Evolutionary conservation across 2,113 vertebrate species (phyloP).

Genomic region (Heptranchias perlo): DNA sequence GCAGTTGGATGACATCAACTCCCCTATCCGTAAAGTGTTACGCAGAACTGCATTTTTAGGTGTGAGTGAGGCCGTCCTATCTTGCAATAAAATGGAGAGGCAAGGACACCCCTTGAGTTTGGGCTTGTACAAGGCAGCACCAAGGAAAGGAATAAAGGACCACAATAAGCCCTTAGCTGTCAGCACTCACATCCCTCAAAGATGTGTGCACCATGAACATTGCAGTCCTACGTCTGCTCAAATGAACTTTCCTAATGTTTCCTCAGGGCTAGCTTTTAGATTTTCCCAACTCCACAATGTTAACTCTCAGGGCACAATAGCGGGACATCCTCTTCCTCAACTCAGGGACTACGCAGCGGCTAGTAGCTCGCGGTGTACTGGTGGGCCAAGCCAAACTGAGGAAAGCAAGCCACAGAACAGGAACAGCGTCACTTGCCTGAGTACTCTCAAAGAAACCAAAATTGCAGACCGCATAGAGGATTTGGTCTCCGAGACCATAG

Average conservation of each 20-base stretch:
- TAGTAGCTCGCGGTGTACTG: conserved; percentile 37
- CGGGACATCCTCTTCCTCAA: conserved; percentile 47
- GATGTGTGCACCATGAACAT: not conserved
- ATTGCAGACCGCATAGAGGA: conserved; percentile 37
- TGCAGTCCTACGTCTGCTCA: conserved; percentile 45
- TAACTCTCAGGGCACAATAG: conserved; percentile 55
- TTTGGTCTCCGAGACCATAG: conserved; percentile 55
- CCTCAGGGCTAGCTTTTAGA: conserved; percentile 55
- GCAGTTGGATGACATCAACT: not conserved
- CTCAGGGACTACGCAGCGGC: conserved; percentile 52
- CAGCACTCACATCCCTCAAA: not conserved
- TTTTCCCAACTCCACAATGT: conserved; percentile 50
- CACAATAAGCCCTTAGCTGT: not conserved
- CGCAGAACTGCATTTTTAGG: not conserved
- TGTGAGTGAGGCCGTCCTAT: not conserved
- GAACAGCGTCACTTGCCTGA: not conserved
- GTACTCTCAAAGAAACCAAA: no score
- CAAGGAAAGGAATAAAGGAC: not conserved
- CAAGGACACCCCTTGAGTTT: not conserved
- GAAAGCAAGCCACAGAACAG: not conserved
- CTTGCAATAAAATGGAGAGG: not conserved
- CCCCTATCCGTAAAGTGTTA: not conserved
- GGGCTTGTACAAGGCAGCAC: no score
- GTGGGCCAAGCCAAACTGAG: not conserved
- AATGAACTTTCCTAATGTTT: conserved; percentile 50